Evolutionary conservation across 1,140 invertebrate genomes (phyloP), one percentile per base, ranked within the genome.

Genomic region (Plectrocnemia conspersa): DNA sequence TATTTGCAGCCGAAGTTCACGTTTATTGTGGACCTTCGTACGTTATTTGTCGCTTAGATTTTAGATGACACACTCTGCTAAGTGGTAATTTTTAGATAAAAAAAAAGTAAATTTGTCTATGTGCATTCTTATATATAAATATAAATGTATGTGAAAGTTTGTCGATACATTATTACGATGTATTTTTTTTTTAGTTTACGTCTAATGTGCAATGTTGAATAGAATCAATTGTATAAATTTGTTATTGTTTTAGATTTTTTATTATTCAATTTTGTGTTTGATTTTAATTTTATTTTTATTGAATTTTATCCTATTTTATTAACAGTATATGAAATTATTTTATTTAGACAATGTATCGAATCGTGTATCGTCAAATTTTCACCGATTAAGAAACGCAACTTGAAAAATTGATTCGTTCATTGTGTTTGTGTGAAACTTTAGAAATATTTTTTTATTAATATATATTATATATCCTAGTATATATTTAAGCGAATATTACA

Each of bases 11-110:
- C 9, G 18, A 21, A 13, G 40, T 19, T 24, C 24, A 32, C 40
- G 42, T 21, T 29, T 27, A 44, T 27, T 41, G 40, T 21, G 19
- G 23, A 18, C 16, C n/a, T 16, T 15, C 13, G 15, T 13, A 25
- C 27, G 24, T 41, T 47, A 29, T 48, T 55, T 46, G 25, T 38
- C 32, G 35, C 22, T 11, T 55, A 55, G 32, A 23, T 33, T 40
- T 42, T 52, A 52, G 49, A 33, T 47, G 49, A 41, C 55, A 52
- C 44, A 15, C 18, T 54, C 42, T 55, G 45, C 46, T 52, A 46
- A 46, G 58, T 55, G 58, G 52, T 59, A 54, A 21, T n/a, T n/a
- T n/a, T n/a, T n/a, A n/a, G n/a, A n/a, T n/a, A 55, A 11, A 38
- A 38, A 9, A 16, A 10, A 6, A 9, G 36, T 7, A 29, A 29